Conservation (phyloP, 2,888 invertebrate species). For the Odontocolon sp. region DNA sequence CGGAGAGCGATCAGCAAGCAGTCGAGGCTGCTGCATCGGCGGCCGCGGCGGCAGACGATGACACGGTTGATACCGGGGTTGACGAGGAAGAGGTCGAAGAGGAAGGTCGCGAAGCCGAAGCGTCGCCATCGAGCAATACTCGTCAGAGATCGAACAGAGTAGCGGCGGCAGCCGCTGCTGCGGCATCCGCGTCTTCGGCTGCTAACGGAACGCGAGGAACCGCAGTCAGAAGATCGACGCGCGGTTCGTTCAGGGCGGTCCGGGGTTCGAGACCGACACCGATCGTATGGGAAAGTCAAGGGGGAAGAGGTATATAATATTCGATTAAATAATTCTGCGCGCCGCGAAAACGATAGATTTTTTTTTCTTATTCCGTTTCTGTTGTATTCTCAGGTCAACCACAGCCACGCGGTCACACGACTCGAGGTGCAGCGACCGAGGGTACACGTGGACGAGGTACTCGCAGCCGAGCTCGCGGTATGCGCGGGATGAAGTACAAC, state of each 20-base stretch:
- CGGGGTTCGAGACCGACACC: slow-evolving; percentile 83
- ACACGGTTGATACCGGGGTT: slow-evolving; percentile 71
- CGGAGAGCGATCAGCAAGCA: slow-evolving; percentile 85
- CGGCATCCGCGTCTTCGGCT: slow-evolving; percentile 66
- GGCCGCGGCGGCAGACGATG: slow-evolving; percentile 70
- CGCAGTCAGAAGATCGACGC: slow-evolving; percentile 74
- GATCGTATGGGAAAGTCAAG: slow-evolving; percentile 84
- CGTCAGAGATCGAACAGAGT: slow-evolving; percentile 75
- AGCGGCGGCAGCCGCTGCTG: slow-evolving; percentile 77
- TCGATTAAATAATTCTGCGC: no score
- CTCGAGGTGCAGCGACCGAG: slow-evolving; percentile 69
- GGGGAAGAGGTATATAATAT: slow-evolving; percentile 65
- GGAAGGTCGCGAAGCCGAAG: slow-evolving; percentile 92
- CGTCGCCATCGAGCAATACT: slow-evolving; percentile 85
- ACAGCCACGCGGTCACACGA: slow-evolving; percentile 68
- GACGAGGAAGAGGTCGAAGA: slow-evolving; percentile 81
- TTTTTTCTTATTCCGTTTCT: not conserved
- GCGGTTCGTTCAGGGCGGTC: slow-evolving; percentile 75
- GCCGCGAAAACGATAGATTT: not conserved
- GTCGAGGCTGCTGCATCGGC: slow-evolving; percentile 70
- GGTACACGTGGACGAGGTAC: slow-evolving; percentile 70
- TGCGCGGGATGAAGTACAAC: slow-evolving; percentile 68
- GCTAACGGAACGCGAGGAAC: slow-evolving; percentile 67
- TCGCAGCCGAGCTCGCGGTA: slow-evolving; percentile 69
- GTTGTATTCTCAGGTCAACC: slow-evolving; percentile 64